Conservation (phyloP, 1,140 invertebrate species). For the Orchestia grillus region DNA sequence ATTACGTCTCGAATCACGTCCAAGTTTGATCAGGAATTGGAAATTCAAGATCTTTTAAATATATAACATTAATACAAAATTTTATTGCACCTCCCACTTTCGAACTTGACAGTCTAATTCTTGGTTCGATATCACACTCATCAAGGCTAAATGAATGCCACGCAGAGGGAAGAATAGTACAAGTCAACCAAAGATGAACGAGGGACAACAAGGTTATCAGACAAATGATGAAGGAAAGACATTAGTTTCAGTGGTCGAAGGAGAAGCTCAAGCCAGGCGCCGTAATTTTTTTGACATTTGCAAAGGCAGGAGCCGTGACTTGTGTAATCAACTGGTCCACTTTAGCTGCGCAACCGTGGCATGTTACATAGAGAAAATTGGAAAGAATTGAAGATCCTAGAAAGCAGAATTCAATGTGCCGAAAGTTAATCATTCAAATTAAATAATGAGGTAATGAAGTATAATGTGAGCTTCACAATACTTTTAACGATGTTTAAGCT, state of each 20-base stretch:
- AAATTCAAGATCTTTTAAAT: not conserved
- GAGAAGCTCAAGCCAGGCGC: no score
- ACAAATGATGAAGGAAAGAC: not conserved
- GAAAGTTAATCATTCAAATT: not conserved
- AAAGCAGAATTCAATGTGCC: not conserved
- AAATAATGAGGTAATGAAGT: not conserved
- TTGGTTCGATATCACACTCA: not conserved
- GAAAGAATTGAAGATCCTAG: not conserved
- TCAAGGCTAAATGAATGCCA: not conserved
- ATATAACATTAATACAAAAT: not conserved
- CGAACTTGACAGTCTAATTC: not conserved
- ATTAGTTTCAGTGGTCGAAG: no score
- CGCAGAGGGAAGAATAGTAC: not conserved
- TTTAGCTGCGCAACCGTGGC: not conserved
- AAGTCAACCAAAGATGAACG: not conserved
- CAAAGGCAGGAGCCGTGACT: no score
- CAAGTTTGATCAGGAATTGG: not conserved
- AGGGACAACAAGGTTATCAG: not conserved
- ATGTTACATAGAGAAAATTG: not conserved
- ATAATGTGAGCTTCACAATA: not conserved
- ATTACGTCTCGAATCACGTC: not conserved
- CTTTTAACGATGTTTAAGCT: not conserved
- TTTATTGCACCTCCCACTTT: not conserved
- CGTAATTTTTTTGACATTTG: no score
- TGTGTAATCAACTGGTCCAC: no score